These are phyloP conservation scores for Megaceryle torquata DNA, from an alignment of 2,113 vertebrate genomes.

Conservation along the genomic window DNA sequence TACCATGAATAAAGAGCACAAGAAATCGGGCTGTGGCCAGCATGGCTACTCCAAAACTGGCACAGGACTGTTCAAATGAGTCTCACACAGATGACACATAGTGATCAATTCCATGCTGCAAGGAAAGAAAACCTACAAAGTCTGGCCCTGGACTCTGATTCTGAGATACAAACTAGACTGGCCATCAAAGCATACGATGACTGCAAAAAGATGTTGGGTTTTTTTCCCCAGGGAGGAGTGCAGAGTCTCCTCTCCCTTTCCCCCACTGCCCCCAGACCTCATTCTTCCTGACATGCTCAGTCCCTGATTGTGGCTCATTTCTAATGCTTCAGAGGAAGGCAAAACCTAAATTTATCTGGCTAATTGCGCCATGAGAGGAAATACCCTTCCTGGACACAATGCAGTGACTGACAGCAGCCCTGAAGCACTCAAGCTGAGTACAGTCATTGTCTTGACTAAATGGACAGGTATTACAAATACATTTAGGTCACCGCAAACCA, in stretches of 20 bases:
- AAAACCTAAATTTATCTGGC: not conserved
- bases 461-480: not conserved
- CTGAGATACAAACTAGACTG: not conserved
- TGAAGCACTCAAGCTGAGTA: fast-evolving
- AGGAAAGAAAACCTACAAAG: not conserved
- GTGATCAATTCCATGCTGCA: not conserved
- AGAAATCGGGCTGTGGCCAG: not conserved
- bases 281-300: not conserved
- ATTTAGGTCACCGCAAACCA: not conserved
- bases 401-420: not conserved
- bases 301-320: not conserved
- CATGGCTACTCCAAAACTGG: not conserved
- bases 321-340: not conserved
- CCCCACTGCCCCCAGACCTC: not conserved
- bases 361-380: not conserved
- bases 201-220: not conserved
- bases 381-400: not conserved
- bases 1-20: not conserved
- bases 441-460: not conserved
- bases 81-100: not conserved
- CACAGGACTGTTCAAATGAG: not conserved
- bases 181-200: not conserved
- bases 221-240: not conserved
- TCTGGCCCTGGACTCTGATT: not conserved
- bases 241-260: not conserved